Evolutionary conservation across 1,140 invertebrate species (phyloP), one percentile per base, ranked within the genome.

Genomic region (Apis dorsata): DNA sequence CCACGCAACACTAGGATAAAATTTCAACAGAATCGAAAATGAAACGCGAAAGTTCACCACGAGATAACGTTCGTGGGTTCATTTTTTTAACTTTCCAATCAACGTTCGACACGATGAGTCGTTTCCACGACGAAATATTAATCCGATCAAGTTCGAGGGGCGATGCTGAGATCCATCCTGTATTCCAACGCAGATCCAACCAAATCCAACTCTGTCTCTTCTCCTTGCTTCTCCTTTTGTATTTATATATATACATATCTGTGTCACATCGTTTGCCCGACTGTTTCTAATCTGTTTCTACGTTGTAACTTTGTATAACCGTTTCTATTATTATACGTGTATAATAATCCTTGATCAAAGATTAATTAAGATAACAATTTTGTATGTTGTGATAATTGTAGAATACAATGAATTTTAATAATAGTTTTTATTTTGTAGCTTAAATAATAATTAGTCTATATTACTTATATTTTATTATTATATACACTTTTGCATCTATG

Each of bases 91-190:
- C 55, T 28, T 12, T 7, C 55, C 7, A 73, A 59, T 73, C 71
- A 73, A 11, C 55, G 19, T 57, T 73, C 28, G 34, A 0, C 10
- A n/a, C 60, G 9, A 11, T n/a, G 7, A n/a, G 12, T 82, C 69
- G 72, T 75, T 82, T 65, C 74, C 74, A 49, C 74, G 60, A 24
- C n/a, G 78, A 79, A 73, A 70, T 69, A 86, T 87, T 87, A 87
- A 86, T 86, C 65, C 86, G 55, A 79, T 86, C 62, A 53, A 17
- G 10, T 28, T 28, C 1, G 71, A 51, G 15, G 59, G 60, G 15
- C 76, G 66, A 84, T 69, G 86, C 76, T 86, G 86, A 87, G 86
- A 7, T 57, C 55, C 75, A 55, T 13, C 62, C 53, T 59, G 79
- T 60, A 88, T 87, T 75, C 75, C 86, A 68, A 44, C 34, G 5